phyloP scores from a whole-genome alignment of 2,113 vertebrate species.

The Sterna hirundo region DNA sequence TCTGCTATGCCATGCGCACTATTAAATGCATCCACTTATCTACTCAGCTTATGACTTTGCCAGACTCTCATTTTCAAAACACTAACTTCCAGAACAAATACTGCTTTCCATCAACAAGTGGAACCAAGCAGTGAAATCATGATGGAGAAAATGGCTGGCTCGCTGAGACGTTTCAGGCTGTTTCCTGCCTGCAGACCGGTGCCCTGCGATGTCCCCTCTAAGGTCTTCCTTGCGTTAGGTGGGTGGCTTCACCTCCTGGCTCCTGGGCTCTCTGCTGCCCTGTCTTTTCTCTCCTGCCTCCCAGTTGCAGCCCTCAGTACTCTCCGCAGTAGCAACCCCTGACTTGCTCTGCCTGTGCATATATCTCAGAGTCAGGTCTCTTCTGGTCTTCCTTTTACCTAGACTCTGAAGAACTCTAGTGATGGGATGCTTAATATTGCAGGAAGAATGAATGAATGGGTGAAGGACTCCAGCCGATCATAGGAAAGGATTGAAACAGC shows the following conservation, averaged over 20 bases:
- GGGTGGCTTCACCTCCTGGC: neutral
- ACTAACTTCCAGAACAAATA: neutral
- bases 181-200: neutral
- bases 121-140: neutral
- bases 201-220: neutral
- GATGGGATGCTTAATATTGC: neutral
- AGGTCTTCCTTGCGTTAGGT: neutral
- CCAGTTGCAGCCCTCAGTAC: neutral
- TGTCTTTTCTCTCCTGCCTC: neutral
- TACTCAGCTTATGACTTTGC: neutral
- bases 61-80: neutral
- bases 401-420: neutral
- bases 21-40: neutral
- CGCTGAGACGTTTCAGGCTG: neutral
- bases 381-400: neutral
- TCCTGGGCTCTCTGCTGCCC: neutral
- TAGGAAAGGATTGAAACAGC: neutral
- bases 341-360: fast-evolving
- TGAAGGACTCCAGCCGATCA: neutral
- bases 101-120: neutral
- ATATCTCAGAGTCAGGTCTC: neutral
- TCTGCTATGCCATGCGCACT: neutral
- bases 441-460: neutral
- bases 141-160: neutral
- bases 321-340: neutral